Conservation (phyloP, 1,140 invertebrate species). For the Saxidomus purpurata region DNA sequence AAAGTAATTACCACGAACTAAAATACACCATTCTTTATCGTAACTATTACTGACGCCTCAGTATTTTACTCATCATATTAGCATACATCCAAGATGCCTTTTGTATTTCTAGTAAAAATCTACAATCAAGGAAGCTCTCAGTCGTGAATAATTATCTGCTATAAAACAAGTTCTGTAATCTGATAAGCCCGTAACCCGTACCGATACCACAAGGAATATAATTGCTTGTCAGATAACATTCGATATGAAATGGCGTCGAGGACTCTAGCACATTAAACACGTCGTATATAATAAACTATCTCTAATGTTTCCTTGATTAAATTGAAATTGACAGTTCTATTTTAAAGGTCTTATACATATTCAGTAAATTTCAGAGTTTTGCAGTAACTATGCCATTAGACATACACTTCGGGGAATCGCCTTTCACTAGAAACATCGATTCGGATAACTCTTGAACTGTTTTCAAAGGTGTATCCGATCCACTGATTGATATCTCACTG, state of each 20-base stretch:
- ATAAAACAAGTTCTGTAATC: neutral
- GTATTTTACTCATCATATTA: too few species aligned
- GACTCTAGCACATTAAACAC: neutral
- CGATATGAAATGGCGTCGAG: neutral
- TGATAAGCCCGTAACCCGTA: neutral
- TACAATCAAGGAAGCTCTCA: neutral
- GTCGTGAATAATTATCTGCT: neutral
- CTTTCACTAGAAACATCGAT: neutral
- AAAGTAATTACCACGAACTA: too few species aligned
- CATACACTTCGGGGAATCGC: neutral
- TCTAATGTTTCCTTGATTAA: neutral
- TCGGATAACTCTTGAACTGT: conserved; percentile 45
- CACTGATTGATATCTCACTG: conserved; percentile 20
- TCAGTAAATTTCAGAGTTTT: neutral
- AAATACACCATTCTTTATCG: too few species aligned
- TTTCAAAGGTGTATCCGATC: neutral
- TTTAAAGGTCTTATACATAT: neutral
- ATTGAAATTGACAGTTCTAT: neutral
- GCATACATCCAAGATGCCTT: too few species aligned
- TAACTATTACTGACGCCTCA: too few species aligned
- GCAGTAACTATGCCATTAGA: neutral
- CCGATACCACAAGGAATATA: neutral
- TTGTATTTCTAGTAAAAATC: too few species aligned
- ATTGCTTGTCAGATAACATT: neutral
- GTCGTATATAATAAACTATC: neutral